These are phyloP conservation scores for Ctenoplectra terminalis DNA, from an alignment of 1,140 invertebrate species.

Conservation along the genomic window DNA sequence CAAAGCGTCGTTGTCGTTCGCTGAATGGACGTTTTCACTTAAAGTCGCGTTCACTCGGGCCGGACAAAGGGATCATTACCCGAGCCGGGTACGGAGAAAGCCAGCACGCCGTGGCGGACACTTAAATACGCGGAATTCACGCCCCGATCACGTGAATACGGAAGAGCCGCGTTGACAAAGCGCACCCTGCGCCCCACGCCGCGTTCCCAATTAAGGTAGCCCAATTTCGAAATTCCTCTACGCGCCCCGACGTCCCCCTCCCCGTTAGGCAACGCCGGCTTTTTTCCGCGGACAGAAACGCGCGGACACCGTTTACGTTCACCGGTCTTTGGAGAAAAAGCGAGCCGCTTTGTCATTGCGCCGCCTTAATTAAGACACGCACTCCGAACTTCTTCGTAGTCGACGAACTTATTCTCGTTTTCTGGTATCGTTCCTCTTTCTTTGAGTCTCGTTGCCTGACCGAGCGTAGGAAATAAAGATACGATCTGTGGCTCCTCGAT, in stretches of 20 bases:
- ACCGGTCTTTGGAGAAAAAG: background rate
- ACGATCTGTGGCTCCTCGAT: slow-evolving; percentile 7
- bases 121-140: slow-evolving; percentile 80
- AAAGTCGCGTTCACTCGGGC: slow-evolving; percentile 71
- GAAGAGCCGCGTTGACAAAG: slow-evolving; percentile 48
- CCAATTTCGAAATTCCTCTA: slow-evolving; percentile 59
- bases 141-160: slow-evolving; percentile 76
- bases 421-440: background rate
- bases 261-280: background rate
- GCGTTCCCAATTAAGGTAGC: slow-evolving; percentile 66
- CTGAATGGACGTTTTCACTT: slow-evolving; percentile 77
- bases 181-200: background rate
- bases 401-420: slow-evolving; percentile 8
- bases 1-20: slow-evolving; percentile 72
- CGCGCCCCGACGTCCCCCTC: background rate
- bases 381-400: slow-evolving; percentile 2
- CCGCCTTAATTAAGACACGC: slow-evolving; percentile 46
- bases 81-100: slow-evolving; percentile 68
- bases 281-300: background rate
- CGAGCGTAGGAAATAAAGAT: slow-evolving; percentile 2
- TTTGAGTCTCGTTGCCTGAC: background rate
- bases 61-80: slow-evolving; percentile 81
- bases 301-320: slow-evolving; percentile 2
- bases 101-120: slow-evolving; percentile 68
- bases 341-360: slow-evolving; percentile 28